These are phyloP conservation scores for Scomber colias DNA, from an alignment of 2,113 vertebrate species.

Conservation along the genomic window DNA sequence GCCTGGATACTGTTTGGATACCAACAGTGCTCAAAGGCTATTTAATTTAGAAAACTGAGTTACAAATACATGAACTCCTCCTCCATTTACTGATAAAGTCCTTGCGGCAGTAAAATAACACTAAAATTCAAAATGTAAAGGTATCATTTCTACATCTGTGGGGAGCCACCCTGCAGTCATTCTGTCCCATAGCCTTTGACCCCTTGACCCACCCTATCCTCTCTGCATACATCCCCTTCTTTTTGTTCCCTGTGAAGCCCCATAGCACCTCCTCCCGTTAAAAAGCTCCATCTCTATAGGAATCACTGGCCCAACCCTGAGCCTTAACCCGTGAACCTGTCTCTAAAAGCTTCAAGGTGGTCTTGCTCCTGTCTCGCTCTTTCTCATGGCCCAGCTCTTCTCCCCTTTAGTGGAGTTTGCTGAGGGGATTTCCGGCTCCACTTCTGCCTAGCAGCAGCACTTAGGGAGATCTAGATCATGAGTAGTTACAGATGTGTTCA, in stretches of 20 bases:
- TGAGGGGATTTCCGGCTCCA: conserved; percentile 9
- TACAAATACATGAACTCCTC: conserved; percentile 59
- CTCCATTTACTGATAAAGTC: conserved; percentile 19
- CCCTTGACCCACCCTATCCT: background rate
- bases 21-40: background rate
- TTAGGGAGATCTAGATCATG: background rate
- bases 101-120: conserved; percentile 20
- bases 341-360: conserved; percentile 48
- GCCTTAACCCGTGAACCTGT: conserved; percentile 40
- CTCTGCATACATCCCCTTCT: conserved; percentile 13
- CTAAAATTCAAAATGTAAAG: conserved; percentile 10
- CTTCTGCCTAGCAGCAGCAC: background rate
- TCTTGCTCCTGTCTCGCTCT: conserved; percentile 37
- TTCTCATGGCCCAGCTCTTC: conserved; percentile 15
- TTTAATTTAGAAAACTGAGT: conserved; percentile 27
- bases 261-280: conserved; percentile 22
- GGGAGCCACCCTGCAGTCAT: conserved; percentile 39
- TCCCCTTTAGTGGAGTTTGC: background rate
- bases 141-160: background rate
- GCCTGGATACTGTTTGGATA: no score
- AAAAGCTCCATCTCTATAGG: conserved; percentile 73
- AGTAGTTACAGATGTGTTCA: conserved; percentile 14
- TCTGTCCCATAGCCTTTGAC: conserved; percentile 25
- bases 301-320: conserved; percentile 18
- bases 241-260: conserved; percentile 25